Evolutionary conservation across 2,113 vertebrate species (phyloP), one percentile per base, ranked within the genome.

Genomic region (Ochotona curzoniae): DNA sequence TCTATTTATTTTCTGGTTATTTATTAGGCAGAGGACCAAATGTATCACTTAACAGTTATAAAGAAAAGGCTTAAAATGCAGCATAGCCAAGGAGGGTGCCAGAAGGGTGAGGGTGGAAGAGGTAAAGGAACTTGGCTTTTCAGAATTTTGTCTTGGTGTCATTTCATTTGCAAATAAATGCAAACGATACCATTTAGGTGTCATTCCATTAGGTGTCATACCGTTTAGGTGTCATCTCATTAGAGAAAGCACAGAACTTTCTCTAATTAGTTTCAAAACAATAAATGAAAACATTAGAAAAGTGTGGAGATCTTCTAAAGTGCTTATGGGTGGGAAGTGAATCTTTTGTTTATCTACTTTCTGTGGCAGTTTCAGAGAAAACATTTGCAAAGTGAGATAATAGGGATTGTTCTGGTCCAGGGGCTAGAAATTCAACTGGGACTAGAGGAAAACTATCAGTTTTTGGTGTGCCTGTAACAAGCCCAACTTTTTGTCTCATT

Each of bases 241-340:
- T 26, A 25, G 38, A 25, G 38, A 60, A 93, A 74, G 26, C 35
- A 78, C 7, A 30, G 32, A 70, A 26, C 28, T n/a, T 87, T 87
- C 25, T 90, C 66, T 67, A 83, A 63, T 2, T 57, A 76, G 28
- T 54, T 88, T 95, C 64, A 47, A 60, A 80, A 92, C 75, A 75
- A 81, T 44, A 75, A 61, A 44, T 80, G 26, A 79, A 6, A 85
- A 26, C n/a, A 38, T 73, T 47, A 85, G 32, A 90, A 82, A 78
- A 11, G 67, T 30, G 35, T 7, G 28, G 23, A 0, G 7, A 30
- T 44, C 20, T 79, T 49, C 38, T 83, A 18, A n/a, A 73, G 32
- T 92, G 47, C 21, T 71, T 26, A 83, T 66, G 28, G 20, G 13
- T 57, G 6, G 83, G 26, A 78, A 64, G 18, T 63, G 32, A 79